Evolutionary conservation across 2,113 vertebrate species (phyloP).

Genomic region (Pheucticus melanocephalus): DNA sequence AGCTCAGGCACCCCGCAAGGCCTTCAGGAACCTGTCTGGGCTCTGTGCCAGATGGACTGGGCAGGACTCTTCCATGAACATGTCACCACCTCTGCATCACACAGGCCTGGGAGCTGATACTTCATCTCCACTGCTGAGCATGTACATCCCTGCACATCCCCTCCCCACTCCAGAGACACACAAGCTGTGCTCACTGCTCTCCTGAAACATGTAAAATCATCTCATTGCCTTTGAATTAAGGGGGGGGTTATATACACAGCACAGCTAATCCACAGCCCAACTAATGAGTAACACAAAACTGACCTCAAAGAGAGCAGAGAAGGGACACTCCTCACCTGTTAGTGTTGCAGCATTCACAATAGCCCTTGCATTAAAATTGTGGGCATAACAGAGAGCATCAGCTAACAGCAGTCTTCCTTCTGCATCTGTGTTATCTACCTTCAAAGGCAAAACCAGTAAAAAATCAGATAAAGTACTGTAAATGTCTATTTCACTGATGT

Average conservation of each 20-base stretch:
- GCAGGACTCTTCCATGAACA: background rate
- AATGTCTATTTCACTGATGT: background rate
- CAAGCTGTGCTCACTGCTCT: background rate
- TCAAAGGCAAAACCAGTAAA: background rate
- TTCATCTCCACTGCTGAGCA: accelerated
- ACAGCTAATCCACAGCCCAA: background rate
- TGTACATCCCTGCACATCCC: background rate
- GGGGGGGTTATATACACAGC: background rate
- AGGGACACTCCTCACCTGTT: conserved; percentile 79
- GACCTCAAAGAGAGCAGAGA: background rate
- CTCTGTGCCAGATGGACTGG: background rate
- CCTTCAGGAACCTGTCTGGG: accelerated
- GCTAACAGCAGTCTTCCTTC: conserved; percentile 91
- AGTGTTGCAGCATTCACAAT: conserved; percentile 92
- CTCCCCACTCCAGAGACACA: background rate
- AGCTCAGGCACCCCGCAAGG: background rate
- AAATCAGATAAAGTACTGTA: background rate
- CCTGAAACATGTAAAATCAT: background rate
- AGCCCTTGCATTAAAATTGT: conserved; percentile 85
- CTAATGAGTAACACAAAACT: background rate
- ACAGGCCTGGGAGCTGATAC: background rate
- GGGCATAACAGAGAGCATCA: conserved; percentile 92
- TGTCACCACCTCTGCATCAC: background rate
- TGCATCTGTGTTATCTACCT: conserved; percentile 97
- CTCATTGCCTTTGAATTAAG: background rate